Conservation (phyloP, 2,113 vertebrate species). For the Brachypteracias leptosomus region DNA sequence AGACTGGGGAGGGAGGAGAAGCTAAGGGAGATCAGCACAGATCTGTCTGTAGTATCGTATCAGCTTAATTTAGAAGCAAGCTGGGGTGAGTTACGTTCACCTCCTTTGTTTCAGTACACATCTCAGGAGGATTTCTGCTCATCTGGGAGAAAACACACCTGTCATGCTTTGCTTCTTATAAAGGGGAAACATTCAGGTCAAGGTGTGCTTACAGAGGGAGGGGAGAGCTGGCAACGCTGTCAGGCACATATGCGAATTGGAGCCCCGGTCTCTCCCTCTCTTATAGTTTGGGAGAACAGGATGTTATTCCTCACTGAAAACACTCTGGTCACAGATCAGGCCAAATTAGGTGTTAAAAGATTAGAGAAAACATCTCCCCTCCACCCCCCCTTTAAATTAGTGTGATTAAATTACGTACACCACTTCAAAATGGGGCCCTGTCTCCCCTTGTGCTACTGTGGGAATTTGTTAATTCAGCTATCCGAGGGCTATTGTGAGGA, state of each 20-base stretch:
- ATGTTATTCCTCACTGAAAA: slow-evolving; percentile 7
- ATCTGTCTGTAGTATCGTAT: not conserved
- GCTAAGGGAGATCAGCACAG: not conserved
- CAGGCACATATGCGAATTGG: not conserved
- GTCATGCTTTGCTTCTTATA: slow-evolving; percentile 11
- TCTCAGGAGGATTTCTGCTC: slow-evolving; percentile 40
- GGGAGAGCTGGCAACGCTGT: not conserved
- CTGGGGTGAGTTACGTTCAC: not conserved
- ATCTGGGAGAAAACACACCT: slow-evolving; percentile 35
- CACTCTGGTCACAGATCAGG: slow-evolving; percentile 18
- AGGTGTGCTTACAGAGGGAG: slow-evolving; percentile 17
- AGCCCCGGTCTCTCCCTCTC: not conserved
- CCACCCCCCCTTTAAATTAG: not conserved
- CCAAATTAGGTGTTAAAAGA: slow-evolving; percentile 56
- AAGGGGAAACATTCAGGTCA: slow-evolving; percentile 52
- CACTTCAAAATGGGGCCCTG: not conserved
- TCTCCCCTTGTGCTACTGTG: slow-evolving; percentile 15
- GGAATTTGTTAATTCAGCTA: slow-evolving; percentile 62
- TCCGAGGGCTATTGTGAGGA: slow-evolving; percentile 47
- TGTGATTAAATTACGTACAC: slow-evolving; percentile 41
- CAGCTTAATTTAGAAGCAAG: slow-evolving; percentile 24
- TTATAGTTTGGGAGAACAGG: not conserved
- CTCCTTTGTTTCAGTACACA: slow-evolving; percentile 54
- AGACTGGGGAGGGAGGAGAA: slow-evolving; percentile 41
- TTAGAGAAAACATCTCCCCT: slow-evolving; percentile 9